Evolutionary conservation across 2,888 invertebrate species (phyloP), one percentile per base, ranked within the genome.

Genomic region (Andrena bicolor): DNA sequence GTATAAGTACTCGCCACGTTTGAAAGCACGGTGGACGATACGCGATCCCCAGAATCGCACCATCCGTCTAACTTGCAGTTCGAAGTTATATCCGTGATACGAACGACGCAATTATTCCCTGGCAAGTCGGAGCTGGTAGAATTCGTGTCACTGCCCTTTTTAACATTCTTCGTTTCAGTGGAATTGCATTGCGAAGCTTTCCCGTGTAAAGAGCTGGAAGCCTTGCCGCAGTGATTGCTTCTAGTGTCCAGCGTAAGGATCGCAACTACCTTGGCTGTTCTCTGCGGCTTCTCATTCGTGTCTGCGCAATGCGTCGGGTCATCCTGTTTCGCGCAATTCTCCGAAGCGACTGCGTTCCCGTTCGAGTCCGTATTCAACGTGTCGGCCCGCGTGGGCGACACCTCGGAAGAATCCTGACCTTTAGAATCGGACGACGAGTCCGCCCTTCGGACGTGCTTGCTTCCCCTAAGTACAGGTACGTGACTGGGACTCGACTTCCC

Each of bases 201-300:
- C 5, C 69, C 30, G 10, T 87, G 80, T 35, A 49, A 51, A 2
- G 87, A 87, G 2, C 77, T 49, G 7, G 74, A 68, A 0, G 76
- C 60, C 35, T 81, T 85, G 23, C 69, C 66, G 1, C 64, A 72
- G 66, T 83, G 75, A 41, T 79, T 74, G 61, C 75, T 87, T 16
- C 86, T 82, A 3, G 92, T 90, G 51, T 93, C 93, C 2, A 93
- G 69, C 20, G 88, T 92, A 0, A 93, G 86, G 58, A 92, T 93
- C 0, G 93, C 93, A 0, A 93, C 92, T 16, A 93, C 93, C 65
- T 93, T 93, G 0, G 93, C 93, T 0, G 93, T 93, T 53, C 93
- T 88, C 60, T 93, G 93, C 0, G 93, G 93, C 64, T 90, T 92
- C n/a, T 92, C 93, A 20, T 78, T 81, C 1, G 76, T 65, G 2